Conservation (phyloP, 2,888 invertebrate species). For the Bombylius discolor region DNA sequence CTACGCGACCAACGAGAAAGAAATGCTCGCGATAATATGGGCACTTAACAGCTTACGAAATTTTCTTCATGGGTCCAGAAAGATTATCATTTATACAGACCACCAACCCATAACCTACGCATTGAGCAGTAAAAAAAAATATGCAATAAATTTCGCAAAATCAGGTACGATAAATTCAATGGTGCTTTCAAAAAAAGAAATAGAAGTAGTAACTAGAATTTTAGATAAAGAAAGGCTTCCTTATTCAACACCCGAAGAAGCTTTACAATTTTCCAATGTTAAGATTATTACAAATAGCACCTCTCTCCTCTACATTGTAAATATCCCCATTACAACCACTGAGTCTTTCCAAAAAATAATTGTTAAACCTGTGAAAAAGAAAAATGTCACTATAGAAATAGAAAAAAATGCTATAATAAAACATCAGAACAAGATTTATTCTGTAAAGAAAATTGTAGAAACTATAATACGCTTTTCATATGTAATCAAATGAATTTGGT, state of each 20-base stretch:
- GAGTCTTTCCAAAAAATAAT: conserved; percentile 10
- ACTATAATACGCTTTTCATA: conserved; percentile 9
- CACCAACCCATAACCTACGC: conserved; percentile 12
- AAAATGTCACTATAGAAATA: conserved; percentile 7
- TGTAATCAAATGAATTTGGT: conserved; percentile 9
- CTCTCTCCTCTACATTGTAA: conserved; percentile 13
- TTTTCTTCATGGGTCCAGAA: conserved; percentile 9
- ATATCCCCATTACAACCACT: conserved; percentile 11
- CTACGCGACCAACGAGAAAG: conserved; percentile 10
- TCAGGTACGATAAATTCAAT: conserved; percentile 9
- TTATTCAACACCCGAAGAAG: conserved; percentile 14
- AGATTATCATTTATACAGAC: conserved; percentile 11
- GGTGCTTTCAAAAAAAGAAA: conserved; percentile 10
- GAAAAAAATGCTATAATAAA: conserved; percentile 7
- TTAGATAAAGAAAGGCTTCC: conserved; percentile 13
- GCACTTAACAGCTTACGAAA: conserved; percentile 6
- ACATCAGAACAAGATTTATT: conserved; percentile 10
- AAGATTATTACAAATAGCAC: conserved; percentile 13
- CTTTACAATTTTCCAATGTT: conserved; percentile 14
- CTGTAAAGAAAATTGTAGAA: conserved; percentile 9
- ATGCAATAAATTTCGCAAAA: conserved; percentile 12
- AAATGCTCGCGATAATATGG: conserved; percentile 11
- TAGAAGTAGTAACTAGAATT: conserved; percentile 5
- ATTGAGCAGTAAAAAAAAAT: conserved; percentile 11
- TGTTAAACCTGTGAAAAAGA: conserved; percentile 11